Base-by-base conservation (phyloP, 2,888 invertebrate species). In the Eurytoma californica region DNA sequence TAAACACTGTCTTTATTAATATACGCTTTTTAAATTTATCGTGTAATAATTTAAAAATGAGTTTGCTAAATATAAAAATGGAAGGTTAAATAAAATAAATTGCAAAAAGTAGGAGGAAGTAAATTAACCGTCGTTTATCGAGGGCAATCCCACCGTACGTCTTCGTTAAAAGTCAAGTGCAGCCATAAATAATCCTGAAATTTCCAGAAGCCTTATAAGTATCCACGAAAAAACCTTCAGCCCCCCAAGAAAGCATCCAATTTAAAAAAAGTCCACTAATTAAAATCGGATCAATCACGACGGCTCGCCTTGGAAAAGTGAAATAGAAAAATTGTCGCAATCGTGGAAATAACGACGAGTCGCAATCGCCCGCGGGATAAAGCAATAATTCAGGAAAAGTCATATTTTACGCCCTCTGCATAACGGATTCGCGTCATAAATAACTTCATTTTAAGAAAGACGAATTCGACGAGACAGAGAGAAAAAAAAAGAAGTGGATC, bases 111-210 rank as follows among this genome's bases (percentile, higher is more conserved):
- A 30, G 30, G 3, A 39, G 39, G 39, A 39, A 39, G 39, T 39
- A 39, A 39, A 53, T 53, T 16, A 53, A 53, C 3, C 1, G 49
- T 53, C 53, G 0, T 53, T 53, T 53, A 53, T 14, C 53, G 3
- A 53, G 53, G 53, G n/a, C 53, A 53, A 53, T 53, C 16, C 14
- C 16, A 14, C 53, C 24, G 51, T 16, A 5, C 20, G 39, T 73
- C 57, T 53, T 74, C 20, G 7, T 58, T 3, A 28, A 18, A 20
- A 20, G 0, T 3, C 28, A 39, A 66, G 28, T 57, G 51, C 53
- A 53, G 28, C 9, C 28, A 13, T 72, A 72, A 72, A 72, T 72
- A 24, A 61, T 16, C 18, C 30, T 39, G 18, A 61, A 72, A 53
- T 18, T 63, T 72, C 47, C 61, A 49, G 30, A 18, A 58, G 28